Conservation (phyloP, 2,888 invertebrate species). For the Eilema sororculum region DNA sequence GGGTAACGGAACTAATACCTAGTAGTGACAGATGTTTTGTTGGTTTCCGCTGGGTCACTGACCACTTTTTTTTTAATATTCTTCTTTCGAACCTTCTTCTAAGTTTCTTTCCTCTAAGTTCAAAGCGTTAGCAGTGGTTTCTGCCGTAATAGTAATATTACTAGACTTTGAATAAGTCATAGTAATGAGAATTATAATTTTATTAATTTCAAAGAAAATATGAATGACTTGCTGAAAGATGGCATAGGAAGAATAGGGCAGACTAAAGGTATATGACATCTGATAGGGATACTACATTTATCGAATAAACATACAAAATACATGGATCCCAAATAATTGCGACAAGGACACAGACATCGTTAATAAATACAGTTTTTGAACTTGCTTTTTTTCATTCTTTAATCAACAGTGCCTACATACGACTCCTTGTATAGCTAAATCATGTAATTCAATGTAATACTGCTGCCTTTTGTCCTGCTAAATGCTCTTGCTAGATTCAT, state of each 20-base stretch:
- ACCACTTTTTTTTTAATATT: conserved; percentile 7
- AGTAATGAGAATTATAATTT: background rate
- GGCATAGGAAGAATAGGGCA: background rate
- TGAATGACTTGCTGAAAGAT: background rate
- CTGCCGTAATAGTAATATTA: background rate
- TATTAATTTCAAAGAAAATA: background rate
- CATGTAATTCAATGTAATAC: too few species aligned
- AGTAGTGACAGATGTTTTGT: background rate
- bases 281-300: background rate
- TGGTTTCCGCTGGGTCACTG: conserved; percentile 10
- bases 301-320: too few species aligned
- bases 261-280: background rate
- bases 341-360: background rate
- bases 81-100: background rate
- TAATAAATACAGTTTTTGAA: background rate
- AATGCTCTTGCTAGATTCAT: too few species aligned
- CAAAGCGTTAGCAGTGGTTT: background rate
- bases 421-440: too few species aligned
- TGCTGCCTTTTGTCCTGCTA: too few species aligned
- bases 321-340: background rate
- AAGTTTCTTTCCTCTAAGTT: background rate
- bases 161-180: background rate
- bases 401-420: too few species aligned
- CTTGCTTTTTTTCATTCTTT: background rate
- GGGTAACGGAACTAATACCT: conserved; percentile 18